Base-by-base conservation (phyloP, 1,140 invertebrate genomes). In the Leptinotarsa defecta region DNA sequence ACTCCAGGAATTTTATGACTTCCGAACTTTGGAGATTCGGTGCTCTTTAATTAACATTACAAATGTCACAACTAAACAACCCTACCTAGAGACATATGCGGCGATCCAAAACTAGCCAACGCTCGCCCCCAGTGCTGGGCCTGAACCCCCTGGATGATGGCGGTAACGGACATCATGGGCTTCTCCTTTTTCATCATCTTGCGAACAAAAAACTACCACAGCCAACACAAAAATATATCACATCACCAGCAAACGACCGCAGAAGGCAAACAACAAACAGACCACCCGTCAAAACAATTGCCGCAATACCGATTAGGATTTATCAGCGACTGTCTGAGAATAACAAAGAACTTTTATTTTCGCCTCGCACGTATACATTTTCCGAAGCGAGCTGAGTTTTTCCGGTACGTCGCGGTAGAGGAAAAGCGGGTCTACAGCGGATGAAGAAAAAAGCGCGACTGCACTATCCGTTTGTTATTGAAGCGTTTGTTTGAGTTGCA, bases 111-210 rank as follows among this genome's bases (percentile, higher is more conserved):
- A 49, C 81, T 80, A 5, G 83, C 79, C 68, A 84, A 81, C 83
- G 89, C 86, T 84, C 90, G 84, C 79, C 88, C 83, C 91, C 88
- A 90, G 78, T 89, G 88, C 76, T 90, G 89, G 24, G 87, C 86
- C 78, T 91, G 89, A 15, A 90, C 88, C 62, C 90, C 90, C 79
- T 91, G 90, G 81, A 94, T 94, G 84, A 94, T 92, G 80, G 92
- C 92, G 80, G 92, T 91, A 80, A 94, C 93, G 81, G 92, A 93
- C 91, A 93, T 93, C 88, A 93, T 93, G 74, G 92, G 93, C 84
- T 93, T 94, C 85, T 94, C 93, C 86, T 94, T 94, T 88, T 93
- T 93, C 89, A 92, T 91, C 92, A 93, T 91, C 74, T 82, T 84
- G 52, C 52, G 1, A 13, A 15, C 69, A 57, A 43, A 52, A 20